Conservation (phyloP, 2,888 invertebrate species). For the Tipula confusa region DNA sequence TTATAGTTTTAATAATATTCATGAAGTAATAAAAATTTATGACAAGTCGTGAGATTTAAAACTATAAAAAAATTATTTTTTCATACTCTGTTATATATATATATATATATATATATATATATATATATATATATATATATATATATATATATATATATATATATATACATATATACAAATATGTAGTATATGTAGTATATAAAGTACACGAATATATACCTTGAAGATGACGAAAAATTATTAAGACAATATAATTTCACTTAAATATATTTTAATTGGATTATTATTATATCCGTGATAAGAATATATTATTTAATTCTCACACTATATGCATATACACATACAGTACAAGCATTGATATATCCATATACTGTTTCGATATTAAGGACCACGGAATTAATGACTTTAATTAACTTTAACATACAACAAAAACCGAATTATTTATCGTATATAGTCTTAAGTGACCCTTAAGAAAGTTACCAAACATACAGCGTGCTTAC, state of each 20-base stretch:
- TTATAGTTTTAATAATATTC: background rate
- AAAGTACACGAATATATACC: too few species aligned
- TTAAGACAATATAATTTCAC: too few species aligned
- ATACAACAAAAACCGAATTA: background rate
- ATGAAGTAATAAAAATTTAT: background rate
- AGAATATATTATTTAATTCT: too few species aligned
- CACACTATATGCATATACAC: too few species aligned
- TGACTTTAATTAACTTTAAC: background rate
- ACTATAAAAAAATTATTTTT: background rate
- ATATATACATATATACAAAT: too few species aligned
- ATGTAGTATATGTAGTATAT: too few species aligned
- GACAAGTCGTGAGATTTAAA: slow-evolving; percentile 5
- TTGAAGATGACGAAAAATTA: too few species aligned
- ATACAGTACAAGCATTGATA: too few species aligned
- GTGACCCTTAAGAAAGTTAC: background rate
- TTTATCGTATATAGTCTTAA: background rate
- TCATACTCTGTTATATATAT: background rate
- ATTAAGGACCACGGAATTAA: background rate
- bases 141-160: background rate
- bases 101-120: background rate
- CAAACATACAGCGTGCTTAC: background rate
- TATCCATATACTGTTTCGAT: too few species aligned
- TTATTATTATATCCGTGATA: too few species aligned
- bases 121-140: background rate
- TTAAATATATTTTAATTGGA: too few species aligned